phyloP scores from a whole-genome alignment of 2,888 invertebrate genomes.

The Drosophila formosana region DNA sequence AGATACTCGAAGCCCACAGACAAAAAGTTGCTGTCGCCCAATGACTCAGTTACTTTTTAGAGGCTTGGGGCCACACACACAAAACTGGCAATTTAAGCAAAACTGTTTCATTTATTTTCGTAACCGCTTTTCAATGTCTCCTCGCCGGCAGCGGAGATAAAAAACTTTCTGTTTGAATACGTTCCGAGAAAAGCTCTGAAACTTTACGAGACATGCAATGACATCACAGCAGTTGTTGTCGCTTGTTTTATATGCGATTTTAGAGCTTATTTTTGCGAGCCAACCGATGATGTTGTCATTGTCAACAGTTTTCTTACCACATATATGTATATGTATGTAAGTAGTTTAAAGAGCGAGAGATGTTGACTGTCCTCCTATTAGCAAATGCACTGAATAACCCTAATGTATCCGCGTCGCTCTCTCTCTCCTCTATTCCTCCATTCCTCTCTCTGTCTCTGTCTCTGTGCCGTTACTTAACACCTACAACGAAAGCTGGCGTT shows the following conservation, averaged over 20 bases:
- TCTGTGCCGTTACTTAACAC: slow-evolving; percentile 69
- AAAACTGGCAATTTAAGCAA: slow-evolving; percentile 15
- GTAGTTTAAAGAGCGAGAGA: background rate
- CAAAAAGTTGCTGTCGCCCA: background rate
- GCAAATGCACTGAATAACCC: slow-evolving; percentile 66
- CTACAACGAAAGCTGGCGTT: slow-evolving; percentile 50
- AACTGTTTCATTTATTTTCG: slow-evolving; percentile 13
- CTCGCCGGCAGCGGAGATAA: slow-evolving; percentile 5
- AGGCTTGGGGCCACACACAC: slow-evolving; percentile 1
- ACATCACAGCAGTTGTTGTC: background rate
- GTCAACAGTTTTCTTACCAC: slow-evolving; percentile 20
- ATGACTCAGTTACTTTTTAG: slow-evolving; percentile 10
- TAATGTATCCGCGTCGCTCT: slow-evolving; percentile 13
- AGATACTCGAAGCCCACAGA: background rate
- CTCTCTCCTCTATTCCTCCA: too few species aligned
- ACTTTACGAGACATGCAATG: slow-evolving; percentile 3
- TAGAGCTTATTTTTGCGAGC: slow-evolving; percentile 21
- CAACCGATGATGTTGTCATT: slow-evolving; percentile 57
- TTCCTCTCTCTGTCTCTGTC: slow-evolving; percentile 21
- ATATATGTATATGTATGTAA: background rate
- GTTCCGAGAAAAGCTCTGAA: slow-evolving; percentile 8
- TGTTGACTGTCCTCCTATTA: slow-evolving; percentile 30
- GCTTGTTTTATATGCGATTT: slow-evolving; percentile 25
- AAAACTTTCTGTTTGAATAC: slow-evolving; percentile 17
- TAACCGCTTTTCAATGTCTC: slow-evolving; percentile 19